These are phyloP conservation scores for Thymelicus acteon DNA, from an alignment of 2,888 invertebrate genomes.

Conservation along the genomic window DNA sequence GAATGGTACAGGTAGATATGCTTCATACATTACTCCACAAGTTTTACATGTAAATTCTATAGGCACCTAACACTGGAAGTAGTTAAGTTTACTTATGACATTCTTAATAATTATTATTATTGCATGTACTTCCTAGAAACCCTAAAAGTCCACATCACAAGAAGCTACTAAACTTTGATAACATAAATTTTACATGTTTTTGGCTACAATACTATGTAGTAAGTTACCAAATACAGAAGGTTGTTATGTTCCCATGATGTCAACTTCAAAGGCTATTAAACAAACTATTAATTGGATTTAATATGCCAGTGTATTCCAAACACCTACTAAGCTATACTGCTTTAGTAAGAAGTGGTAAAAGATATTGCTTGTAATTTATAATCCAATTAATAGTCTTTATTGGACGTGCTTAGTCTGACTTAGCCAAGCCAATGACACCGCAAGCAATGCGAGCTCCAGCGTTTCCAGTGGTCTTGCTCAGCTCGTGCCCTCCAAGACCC, in stretches of 20 bases:
- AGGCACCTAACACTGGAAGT: constrained; percentile 27
- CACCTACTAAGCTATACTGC: too few relatives aligned
- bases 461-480: constrained; percentile 97
- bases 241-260: too few relatives aligned
- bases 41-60: not conserved
- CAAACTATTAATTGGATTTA: constrained; percentile 4
- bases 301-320: not conserved
- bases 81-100: not conserved
- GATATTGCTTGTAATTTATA: not conserved
- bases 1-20: constrained; percentile 50
- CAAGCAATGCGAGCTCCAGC: constrained; percentile 96
- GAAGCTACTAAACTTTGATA: not conserved
- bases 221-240: too few relatives aligned
- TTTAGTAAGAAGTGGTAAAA: too few relatives aligned
- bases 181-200: not conserved
- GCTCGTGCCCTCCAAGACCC: constrained; percentile 95
- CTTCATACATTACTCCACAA: constrained; percentile 13
- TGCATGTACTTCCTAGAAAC: constrained; percentile 4
- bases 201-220: not conserved
- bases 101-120: constrained; percentile 17
- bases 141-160: not conserved
- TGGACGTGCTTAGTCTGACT: constrained; percentile 40
- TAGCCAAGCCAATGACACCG: constrained; percentile 92
- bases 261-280: not conserved
- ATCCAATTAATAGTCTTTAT: not conserved